Evolutionary conservation across 2,888 invertebrate genomes (phyloP).

Genomic region (Eupithecia tripunctaria): DNA sequence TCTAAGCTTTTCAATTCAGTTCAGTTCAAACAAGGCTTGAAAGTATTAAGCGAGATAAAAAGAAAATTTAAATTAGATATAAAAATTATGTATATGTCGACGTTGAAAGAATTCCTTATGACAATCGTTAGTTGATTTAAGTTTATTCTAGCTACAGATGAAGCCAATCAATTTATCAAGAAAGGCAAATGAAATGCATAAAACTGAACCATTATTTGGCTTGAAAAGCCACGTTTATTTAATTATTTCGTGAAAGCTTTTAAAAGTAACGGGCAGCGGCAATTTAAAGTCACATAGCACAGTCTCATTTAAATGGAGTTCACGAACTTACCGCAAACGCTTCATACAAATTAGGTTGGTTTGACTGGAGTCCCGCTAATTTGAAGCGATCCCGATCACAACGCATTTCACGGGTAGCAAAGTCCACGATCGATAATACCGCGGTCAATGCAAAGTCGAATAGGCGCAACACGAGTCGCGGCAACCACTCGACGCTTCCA

Average conservation of each 20-base stretch:
- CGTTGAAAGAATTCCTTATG: neutral
- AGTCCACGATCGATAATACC: slow-evolving; percentile 76
- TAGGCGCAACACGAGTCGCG: slow-evolving; percentile 67
- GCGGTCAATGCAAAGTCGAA: slow-evolving; percentile 65
- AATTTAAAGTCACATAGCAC: neutral
- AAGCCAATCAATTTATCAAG: neutral
- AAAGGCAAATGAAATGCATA: neutral
- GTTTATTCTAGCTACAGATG: neutral
- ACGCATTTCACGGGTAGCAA: slow-evolving; percentile 71
- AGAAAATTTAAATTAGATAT: neutral
- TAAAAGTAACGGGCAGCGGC: slow-evolving; percentile 24
- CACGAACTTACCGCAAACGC: slow-evolving; percentile 62
- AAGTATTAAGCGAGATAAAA: neutral
- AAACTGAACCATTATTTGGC: neutral
- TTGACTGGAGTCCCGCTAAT: slow-evolving; percentile 73
- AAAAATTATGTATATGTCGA: neutral
- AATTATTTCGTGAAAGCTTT: slow-evolving; percentile 11
- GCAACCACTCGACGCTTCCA: slow-evolving; percentile 70
- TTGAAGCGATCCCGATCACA: slow-evolving; percentile 71
- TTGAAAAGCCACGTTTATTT: too few species aligned
- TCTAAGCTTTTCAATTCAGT: neutral
- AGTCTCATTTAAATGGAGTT: slow-evolving; percentile 44
- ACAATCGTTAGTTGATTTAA: neutral
- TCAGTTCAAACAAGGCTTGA: neutral
- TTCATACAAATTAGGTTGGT: slow-evolving; percentile 62